phyloP scores from a whole-genome alignment of 2,888 invertebrate species.

The Alloscopus bannaensis region DNA sequence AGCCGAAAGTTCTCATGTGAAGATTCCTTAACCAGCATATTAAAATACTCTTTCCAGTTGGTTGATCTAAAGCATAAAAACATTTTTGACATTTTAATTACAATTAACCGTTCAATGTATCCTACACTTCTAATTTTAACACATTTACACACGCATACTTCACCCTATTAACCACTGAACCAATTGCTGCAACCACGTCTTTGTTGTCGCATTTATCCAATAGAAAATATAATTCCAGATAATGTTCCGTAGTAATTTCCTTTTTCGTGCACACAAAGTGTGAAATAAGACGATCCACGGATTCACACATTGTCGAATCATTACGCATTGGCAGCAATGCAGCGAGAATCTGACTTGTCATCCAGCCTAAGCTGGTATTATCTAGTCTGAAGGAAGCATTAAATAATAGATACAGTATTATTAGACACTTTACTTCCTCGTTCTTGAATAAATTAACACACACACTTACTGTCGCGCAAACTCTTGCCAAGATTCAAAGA shows the following conservation, averaged over 20 bases:
- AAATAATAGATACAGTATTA: not conserved
- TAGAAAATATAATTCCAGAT: slow-evolving; percentile 56
- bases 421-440: no score
- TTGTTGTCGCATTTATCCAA: slow-evolving; percentile 37
- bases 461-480: slow-evolving; percentile 60
- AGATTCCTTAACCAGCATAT: slow-evolving; percentile 57
- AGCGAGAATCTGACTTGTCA: slow-evolving; percentile 63
- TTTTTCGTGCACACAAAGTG: slow-evolving; percentile 45
- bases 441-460: not conserved
- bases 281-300: slow-evolving; percentile 57
- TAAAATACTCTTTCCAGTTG: slow-evolving; percentile 54
- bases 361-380: slow-evolving; percentile 39
- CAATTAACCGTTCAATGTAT: no score
- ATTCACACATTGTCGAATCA: not conserved
- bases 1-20: slow-evolving; percentile 76
- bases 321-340: slow-evolving; percentile 55
- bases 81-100: no score
- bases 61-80: slow-evolving; percentile 7
- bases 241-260: slow-evolving; percentile 9
- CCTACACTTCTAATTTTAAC: no score
- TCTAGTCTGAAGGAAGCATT: slow-evolving; percentile 57
- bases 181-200: slow-evolving; percentile 13
- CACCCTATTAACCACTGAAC: slow-evolving; percentile 9
- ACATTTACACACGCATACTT: slow-evolving; percentile 18
- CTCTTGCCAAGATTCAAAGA: slow-evolving; percentile 61